These are phyloP conservation scores for Luidia sarsii DNA, from an alignment of 53 echinoderm and acorn worm genomes.

Conservation along the genomic window DNA sequence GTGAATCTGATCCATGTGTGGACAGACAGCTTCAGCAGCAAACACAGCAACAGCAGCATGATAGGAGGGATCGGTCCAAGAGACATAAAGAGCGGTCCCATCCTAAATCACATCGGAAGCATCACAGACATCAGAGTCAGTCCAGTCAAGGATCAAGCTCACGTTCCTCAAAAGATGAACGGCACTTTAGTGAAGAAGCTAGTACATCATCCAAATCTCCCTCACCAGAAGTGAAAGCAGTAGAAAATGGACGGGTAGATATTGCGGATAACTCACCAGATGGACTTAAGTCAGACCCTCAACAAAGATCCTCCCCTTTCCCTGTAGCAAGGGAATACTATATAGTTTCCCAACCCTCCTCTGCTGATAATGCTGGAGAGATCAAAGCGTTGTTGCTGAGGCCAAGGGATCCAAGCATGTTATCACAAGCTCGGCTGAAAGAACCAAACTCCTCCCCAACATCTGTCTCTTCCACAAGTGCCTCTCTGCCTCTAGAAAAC, in stretches of 20 bases:
- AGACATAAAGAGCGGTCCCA: conserved; percentile 87
- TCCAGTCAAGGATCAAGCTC: conserved; percentile 56
- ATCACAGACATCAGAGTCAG: conserved; percentile 81
- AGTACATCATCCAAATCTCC: conserved; percentile 61
- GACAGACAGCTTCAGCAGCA: conserved; percentile 37
- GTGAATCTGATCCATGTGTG: conserved; percentile 66
- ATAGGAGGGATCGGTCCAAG: conserved; percentile 75
- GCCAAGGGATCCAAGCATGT: conserved; percentile 56
- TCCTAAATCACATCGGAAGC: conserved; percentile 80
- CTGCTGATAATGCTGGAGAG: conserved; percentile 80
- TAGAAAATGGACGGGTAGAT: conserved; percentile 37
- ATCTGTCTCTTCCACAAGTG: conserved; percentile 87
- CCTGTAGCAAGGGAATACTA: conserved; percentile 83
- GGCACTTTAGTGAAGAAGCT: conserved; percentile 59
- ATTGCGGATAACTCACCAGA: conserved; percentile 27
- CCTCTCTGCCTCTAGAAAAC: conserved; percentile 69
- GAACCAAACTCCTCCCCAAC: conserved; percentile 53
- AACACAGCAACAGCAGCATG: conserved; percentile 55
- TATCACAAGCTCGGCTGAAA: conserved; percentile 67
- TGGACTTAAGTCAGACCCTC: conserved; percentile 45
- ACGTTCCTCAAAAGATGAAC: conserved; percentile 71
- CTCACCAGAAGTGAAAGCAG: conserved; percentile 33
- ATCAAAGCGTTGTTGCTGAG: conserved; percentile 88
- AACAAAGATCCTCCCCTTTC: conserved; percentile 59
- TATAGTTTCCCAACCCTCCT: conserved; percentile 86